Evolutionary conservation across 2,113 vertebrate species (phyloP), one percentile per base, ranked within the genome.

Genomic region (Apteryx owenii): DNA sequence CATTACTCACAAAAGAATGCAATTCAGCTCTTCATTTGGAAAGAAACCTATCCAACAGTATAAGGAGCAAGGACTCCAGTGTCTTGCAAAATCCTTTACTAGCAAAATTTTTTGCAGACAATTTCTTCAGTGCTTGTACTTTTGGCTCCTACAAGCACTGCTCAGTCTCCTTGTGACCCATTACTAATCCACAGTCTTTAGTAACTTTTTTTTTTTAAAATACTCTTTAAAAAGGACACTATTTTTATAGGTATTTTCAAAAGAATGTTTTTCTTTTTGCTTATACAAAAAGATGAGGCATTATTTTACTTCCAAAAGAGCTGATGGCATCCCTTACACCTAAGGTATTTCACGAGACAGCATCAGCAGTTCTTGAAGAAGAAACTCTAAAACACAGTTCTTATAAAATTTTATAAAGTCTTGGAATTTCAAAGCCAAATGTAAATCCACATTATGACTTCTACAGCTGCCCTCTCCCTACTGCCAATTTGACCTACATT

Each of bases 301-400:
- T 54, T 62, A 68, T 19, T 40, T 0, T 22, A 89, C 72, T 81
- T 71, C 21, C 31, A 88, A 17, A 53, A 79, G 31, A 42, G 5
- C 18, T 60, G 33, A 31, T 16, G 8, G 21, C 4, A 62, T 3
- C 53, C 0, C 3, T 18, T 50, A 82, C 1, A 66, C 4, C 6
- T 22, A 0, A 73, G 60, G 4, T 60, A 46, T 22, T 81, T 73
- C 29, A 66, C 22, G 10, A 75, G 17, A 69, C 2, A 38, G 2
- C 29, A 77, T 18, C 14, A 58, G 44, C 11, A 81, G n/a, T 28
- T 73, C 50, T 40, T 54, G 50, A 73, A 73, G 29, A 65, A 77
- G 1, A 88, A 88, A 85, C 10, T 25, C 48, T 28, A 76, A 46
- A 68, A 17, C 20, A 66, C 28, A 56, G 12, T 54, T 75, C 8